These are phyloP conservation scores for Cyanoramphus novaezelandiae DNA, from an alignment of 2,113 vertebrate genomes.

Conservation along the genomic window DNA sequence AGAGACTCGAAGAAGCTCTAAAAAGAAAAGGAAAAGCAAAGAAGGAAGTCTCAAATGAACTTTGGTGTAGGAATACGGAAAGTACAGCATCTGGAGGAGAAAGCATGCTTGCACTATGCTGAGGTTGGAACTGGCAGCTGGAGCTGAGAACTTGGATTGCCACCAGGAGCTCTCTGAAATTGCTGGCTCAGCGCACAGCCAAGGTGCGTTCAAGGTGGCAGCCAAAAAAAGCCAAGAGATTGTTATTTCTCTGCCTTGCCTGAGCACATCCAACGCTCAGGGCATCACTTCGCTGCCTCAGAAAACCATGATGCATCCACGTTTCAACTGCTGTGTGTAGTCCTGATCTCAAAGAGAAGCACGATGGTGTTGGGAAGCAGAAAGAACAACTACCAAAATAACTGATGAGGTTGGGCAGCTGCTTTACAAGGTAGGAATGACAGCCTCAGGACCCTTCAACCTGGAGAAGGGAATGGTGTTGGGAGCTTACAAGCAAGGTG, in stretches of 20 bases:
- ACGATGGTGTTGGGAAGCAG: background rate
- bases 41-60: background rate
- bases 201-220: background rate
- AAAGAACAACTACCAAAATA: background rate
- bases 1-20: background rate
- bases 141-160: background rate
- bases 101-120: fast-evolving
- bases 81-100: background rate
- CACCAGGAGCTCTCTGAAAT: background rate
- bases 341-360: background rate
- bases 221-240: background rate
- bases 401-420: background rate
- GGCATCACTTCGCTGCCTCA: background rate
- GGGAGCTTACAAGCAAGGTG: background rate
- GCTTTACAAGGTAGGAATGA: background rate
- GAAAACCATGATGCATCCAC: fast-evolving
- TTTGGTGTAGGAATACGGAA: background rate
- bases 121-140: background rate
- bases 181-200: fast-evolving
- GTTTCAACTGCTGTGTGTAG: fast-evolving
- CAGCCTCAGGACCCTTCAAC: background rate
- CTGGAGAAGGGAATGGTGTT: background rate
- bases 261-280: fast-evolving
- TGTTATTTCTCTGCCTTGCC: background rate
- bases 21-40: background rate